Evolutionary conservation across 2,113 vertebrate genomes (phyloP).

Genomic region (Cryptoleucopteryx plumbea): DNA sequence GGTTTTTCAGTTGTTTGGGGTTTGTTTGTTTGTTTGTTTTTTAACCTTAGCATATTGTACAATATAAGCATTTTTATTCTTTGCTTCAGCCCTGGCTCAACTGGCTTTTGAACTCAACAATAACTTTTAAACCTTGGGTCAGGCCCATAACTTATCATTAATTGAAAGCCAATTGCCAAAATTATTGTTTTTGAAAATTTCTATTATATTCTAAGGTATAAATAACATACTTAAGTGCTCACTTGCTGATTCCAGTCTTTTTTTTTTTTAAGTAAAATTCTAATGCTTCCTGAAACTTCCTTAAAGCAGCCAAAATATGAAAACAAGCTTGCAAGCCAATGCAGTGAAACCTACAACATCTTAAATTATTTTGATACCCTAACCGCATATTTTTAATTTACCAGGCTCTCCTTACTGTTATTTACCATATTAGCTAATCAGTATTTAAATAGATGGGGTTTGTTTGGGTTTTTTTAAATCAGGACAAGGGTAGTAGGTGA

Average conservation of each 20-base stretch:
- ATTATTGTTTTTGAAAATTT: not conserved
- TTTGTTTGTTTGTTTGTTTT: not conserved
- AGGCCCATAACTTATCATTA: not conserved
- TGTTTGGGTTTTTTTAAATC: not conserved
- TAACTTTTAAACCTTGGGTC: not conserved
- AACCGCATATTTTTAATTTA: not conserved
- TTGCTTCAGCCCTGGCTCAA: not conserved
- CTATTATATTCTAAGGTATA: not conserved
- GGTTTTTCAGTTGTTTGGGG: not conserved
- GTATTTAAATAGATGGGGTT: not conserved
- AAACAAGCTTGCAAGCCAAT: not conserved
- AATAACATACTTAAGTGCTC: not conserved
- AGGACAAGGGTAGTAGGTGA: not conserved
- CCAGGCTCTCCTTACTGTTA: not conserved
- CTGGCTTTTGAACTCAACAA: not conserved
- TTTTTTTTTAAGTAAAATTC: not conserved
- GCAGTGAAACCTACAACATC: not conserved
- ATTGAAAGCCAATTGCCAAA: not conserved
- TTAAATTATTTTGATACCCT: not conserved
- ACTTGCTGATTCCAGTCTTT: not conserved
- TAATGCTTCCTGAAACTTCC: not conserved
- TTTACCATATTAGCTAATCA: not conserved
- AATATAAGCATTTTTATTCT: not conserved
- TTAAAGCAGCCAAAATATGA: not conserved
- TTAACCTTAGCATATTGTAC: not conserved